Percentiles rank a stretch among this genome's conserved stretches.
Conservation (phyloP, 2,797 vertebrate genomes). For the Orestias chungarensis region DNA sequence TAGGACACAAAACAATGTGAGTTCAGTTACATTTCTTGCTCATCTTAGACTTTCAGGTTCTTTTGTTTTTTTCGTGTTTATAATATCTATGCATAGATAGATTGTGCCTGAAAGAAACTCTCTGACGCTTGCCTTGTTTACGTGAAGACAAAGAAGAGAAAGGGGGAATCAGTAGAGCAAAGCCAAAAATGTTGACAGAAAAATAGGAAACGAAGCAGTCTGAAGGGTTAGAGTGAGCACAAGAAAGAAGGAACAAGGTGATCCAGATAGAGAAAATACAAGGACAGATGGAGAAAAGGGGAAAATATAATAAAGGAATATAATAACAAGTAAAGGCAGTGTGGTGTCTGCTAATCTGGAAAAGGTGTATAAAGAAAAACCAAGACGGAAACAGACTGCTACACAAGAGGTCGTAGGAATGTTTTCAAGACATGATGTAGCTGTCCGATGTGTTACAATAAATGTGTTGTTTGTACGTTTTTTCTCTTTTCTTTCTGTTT, state of each 20-base stretch:
- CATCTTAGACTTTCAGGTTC: conserved; percentile 21
- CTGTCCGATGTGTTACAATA: background rate
- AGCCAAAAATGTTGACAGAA: conserved; percentile 56
- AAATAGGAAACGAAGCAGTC: conserved; percentile 42
- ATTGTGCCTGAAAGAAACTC: conserved; percentile 22
- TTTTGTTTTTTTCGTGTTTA: conserved; percentile 52
- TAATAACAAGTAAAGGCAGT: conserved; percentile 5
- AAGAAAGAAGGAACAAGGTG: conserved; percentile 18
- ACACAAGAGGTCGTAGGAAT: conserved; percentile 2
- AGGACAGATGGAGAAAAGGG: background rate
- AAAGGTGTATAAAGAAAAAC: conserved; percentile 40
- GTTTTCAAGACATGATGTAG: background rate
- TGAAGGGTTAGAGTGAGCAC: conserved; percentile 47
- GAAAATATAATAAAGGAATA: conserved; percentile 10
- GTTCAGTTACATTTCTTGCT: background rate
- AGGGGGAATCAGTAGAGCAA: conserved; percentile 52
- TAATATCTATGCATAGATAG: conserved; percentile 57
- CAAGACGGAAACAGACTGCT: conserved; percentile 34
- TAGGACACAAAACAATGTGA: background rate
- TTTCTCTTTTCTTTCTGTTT: background rate
- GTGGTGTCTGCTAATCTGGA: conserved; percentile 23
- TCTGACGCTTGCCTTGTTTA: conserved; percentile 61
- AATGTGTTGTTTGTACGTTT: background rate
- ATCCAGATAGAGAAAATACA: background rate
- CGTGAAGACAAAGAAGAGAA: conserved; percentile 55